Base-by-base conservation (phyloP, 2,888 invertebrate genomes). In the Sarcophaga rosellei region DNA sequence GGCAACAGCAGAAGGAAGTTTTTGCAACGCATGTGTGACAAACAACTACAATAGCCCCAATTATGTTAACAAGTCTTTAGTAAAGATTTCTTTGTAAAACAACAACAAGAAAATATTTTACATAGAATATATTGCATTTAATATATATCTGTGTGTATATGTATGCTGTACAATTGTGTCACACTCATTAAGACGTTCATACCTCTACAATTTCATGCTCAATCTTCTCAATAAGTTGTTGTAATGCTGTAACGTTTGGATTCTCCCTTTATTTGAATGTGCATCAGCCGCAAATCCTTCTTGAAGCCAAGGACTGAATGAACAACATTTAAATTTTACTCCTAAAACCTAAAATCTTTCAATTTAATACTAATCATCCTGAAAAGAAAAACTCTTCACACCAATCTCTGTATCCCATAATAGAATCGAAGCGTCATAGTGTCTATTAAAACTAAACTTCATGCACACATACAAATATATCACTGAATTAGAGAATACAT, bases 141-240 rank as follows among this genome's bases (percentile, higher is more conserved):
- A 5, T 53, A 17, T 63, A 44, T 25, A n/a, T n/a, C 10, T 66
- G 17, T 68, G 45, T 44, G 11, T 57, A 20, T 57, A 15, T 72
- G 25, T 57, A 70, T 72, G 88, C 88, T 79, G 79, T 77, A 86
- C 79, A 86, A 85, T 87, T 89, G 89, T 91, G 89, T 90, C 90
- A 91, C 90, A 79, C 84, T 75, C 79, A 79, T 84, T 69, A 62
- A 80, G 47, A 61, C 77, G 91, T 90, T 53, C 53, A 90, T 89
- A 90, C 91, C 90, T 91, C 89, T 53, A 92, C 92, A 91, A 92
- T 93, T 93, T 93, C 89, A 93, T 91, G 93, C 92, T 91, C 92
- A 92, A 93, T 93, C 90, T 91, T 88, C 81, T 89, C 88, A 88
- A 91, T 91, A 53, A 12, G 92, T 91, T 84, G 89, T 87, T 84